A percentile compares a stretch with the other conserved stretches of the same genome.
Conservation (phyloP, 2,113 vertebrate genomes). For the Myocastor coypus region DNA sequence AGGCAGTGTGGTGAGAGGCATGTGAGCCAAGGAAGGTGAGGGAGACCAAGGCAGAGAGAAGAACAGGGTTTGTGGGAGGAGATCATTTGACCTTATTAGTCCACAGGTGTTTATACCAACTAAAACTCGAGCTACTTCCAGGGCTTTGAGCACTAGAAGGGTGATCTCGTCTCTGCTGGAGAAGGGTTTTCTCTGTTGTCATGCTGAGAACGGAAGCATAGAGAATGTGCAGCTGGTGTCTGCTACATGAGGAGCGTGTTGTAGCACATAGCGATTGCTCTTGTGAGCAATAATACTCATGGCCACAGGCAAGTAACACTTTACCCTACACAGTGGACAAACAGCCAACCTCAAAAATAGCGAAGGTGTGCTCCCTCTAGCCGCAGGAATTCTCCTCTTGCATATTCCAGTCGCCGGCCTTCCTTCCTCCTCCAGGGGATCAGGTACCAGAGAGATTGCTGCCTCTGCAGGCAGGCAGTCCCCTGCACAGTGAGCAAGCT, state of each 20-base stretch:
- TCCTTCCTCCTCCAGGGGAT: neutral
- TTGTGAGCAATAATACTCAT: neutral
- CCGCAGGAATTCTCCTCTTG: neutral
- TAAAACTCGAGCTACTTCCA: neutral
- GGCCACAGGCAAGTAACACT: neutral
- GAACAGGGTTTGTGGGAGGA: no score
- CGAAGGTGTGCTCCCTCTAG: neutral
- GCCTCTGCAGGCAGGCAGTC: neutral
- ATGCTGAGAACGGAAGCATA: neutral
- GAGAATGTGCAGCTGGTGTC: neutral
- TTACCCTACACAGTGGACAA: neutral
- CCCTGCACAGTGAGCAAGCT: neutral
- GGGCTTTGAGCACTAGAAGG: neutral
- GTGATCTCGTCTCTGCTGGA: neutral
- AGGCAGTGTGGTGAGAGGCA: neutral
- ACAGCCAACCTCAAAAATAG: neutral
- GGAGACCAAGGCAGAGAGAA: fast-evolving
- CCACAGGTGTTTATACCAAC: neutral
- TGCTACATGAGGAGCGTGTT: neutral
- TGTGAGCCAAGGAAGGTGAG: neutral
- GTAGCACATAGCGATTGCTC: neutral
- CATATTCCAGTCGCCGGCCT: neutral
- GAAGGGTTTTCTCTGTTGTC: neutral
- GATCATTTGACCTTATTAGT: neutral
- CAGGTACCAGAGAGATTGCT: neutral